Evolutionary conservation across 1,140 invertebrate species (phyloP), one percentile per base, ranked within the genome.

Genomic region (Aphis craccivora): DNA sequence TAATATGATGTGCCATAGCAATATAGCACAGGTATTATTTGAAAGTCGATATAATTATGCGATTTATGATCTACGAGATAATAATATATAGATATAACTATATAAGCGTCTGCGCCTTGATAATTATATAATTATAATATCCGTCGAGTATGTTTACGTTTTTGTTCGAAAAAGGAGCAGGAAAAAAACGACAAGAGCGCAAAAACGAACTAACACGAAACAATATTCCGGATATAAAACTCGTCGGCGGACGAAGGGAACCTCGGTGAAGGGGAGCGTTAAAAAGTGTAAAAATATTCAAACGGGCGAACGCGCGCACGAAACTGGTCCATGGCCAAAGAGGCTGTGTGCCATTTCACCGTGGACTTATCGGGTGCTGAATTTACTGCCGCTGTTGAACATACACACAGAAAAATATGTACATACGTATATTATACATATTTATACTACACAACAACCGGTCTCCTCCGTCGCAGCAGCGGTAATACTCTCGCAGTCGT

Each of bases 241-340:
- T 2, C 25, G 8, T 23, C 25, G 37, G 2, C 40, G 8, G 40
- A 40, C 37, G 81, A 9, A 1, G 22, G n/a, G 22, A 37, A 37
- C 4, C 22, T 40, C 37, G n/a, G 37, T 84, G 43, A 45, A 86
- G 84, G 40, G 43, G 25, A 86, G 40, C 40, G 43, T 45, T 30
- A 86, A 86, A 86, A 86, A 14, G 43, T 30, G 22, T 40, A 25
- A 40, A 25, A n/a, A 45, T 45, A 30, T 83, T 37, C 35, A 84
- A 45, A 45, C 43, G 14, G 14, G 48, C 48, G 11, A 14, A 2
- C 40, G 40, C 22, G 14, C 51, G 20, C 22, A 51, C 48, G 35
- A 55, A 89, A 91, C 90, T 91, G 90, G 90, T 67, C 90, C 90
- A 67, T 43, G 90, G 55, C n/a, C 90, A 45, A 76, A 76, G 90